Evolutionary conservation across 2,888 invertebrate genomes (phyloP).

Genomic region (Chironomus riparius): DNA sequence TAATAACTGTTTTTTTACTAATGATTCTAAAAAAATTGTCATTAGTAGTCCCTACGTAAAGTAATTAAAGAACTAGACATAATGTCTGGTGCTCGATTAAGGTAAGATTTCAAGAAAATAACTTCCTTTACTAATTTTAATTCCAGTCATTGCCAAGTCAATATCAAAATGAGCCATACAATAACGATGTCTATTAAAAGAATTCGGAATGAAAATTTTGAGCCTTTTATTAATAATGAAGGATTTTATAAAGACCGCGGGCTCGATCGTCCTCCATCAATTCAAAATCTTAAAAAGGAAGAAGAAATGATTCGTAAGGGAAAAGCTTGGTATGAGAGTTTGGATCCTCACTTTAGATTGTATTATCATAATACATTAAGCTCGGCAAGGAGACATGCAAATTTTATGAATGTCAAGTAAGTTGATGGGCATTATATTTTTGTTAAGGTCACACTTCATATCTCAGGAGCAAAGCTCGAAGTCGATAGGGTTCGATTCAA

Average conservation of each 20-base stretch:
- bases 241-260: slow-evolving; percentile 42
- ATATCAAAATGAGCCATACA: background rate
- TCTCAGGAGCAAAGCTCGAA: too few relatives aligned
- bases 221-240: slow-evolving; percentile 44
- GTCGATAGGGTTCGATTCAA: too few relatives aligned
- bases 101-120: too few relatives aligned
- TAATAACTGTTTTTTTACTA: too few relatives aligned
- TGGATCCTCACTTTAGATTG: slow-evolving; percentile 43
- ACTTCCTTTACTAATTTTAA: too few relatives aligned
- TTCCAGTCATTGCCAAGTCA: too few relatives aligned
- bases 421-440: background rate
- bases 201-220: slow-evolving; percentile 35
- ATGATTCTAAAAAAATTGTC: too few relatives aligned
- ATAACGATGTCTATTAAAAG: slow-evolving; percentile 19
- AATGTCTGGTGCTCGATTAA: too few relatives aligned
- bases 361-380: slow-evolving; percentile 48
- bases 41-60: too few relatives aligned
- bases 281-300: background rate
- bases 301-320: slow-evolving; percentile 26
- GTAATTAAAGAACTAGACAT: too few relatives aligned
- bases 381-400: slow-evolving; percentile 44
- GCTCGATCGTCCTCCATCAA: slow-evolving; percentile 33
- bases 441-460: too few relatives aligned
- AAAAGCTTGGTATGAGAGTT: slow-evolving; percentile 38
- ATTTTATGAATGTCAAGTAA: slow-evolving; percentile 35